Evolutionary conservation across 2,113 vertebrate species (phyloP), one percentile per base, ranked within the genome.

Genomic region (Monarcha castaneiventris): DNA sequence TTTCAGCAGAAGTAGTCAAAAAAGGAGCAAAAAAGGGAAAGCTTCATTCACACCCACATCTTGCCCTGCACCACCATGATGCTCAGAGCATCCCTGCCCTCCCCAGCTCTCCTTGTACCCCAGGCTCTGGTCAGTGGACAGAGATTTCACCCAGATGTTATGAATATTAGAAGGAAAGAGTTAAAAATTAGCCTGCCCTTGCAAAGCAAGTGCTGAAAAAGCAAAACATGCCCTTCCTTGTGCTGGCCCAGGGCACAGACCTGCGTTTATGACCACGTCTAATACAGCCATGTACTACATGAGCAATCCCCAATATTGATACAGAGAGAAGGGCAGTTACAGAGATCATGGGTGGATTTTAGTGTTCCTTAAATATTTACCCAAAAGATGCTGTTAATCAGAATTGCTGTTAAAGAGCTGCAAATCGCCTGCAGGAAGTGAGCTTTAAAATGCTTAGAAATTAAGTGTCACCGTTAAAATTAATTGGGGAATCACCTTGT

Each of bases 281-380:
- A 37, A 71, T 27, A 56, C 10, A 69, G 48, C 43, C 55, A 15
- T 2, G 12, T 51, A 49, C n/a, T 58, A 56, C 9, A 81, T 1
- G 4, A 68, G 56, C 35, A 81, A 75, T 43, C 29, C n/a, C 54
- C 61, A 46, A 4, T 64, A 85, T 2, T 33, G 74, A 52, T 72
- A 83, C 5, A 74, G 35, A 72, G 41, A 68, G 63, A 88, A 74
- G 37, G 27, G 61, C 73, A 74, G 67, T 66, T 67, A 63, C 48
- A 64, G 5, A 82, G 62, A 43, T 33, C 30, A 18, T 9, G 35
- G 51, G 63, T 39, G 59, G 59, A 51, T 92, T 86, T 88, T 20
- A 64, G 21, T 32, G 41, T n/a, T 69, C 67, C 58, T 93, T 85
- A 88, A 95, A 73, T 92, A 77, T 84, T 83, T 83, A 88, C 86